These are phyloP conservation scores for Proales similis DNA, from an alignment of 1,140 invertebrate genomes.

Conservation along the genomic window DNA sequence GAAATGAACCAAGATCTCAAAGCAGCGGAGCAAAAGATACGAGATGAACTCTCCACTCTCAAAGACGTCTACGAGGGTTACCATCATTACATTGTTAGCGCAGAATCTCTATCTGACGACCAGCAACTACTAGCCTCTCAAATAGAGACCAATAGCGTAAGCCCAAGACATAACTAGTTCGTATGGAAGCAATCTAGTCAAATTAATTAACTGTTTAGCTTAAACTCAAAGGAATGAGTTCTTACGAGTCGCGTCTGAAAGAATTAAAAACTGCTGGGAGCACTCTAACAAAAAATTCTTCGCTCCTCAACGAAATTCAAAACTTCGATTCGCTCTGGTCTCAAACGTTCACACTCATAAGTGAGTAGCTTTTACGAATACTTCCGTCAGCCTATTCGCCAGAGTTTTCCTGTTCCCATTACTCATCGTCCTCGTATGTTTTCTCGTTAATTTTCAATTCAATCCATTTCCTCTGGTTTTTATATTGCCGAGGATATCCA, in stretches of 20 bases:
- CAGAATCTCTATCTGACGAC: constrained; percentile 4
- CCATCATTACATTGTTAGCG: constrained; percentile 13
- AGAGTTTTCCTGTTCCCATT: no score
- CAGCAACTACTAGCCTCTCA: constrained; percentile 3
- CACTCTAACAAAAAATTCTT: constrained; percentile 3
- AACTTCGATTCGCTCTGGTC: constrained; percentile 21
- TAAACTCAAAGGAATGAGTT: constrained; percentile 33
- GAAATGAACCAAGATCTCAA: constrained; percentile 7
- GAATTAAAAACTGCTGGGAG: constrained; percentile 2
- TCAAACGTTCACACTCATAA: constrained; percentile 24
- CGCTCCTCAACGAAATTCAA: constrained; percentile 18
- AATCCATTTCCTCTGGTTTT: no score
- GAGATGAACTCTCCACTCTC: constrained; percentile 27
- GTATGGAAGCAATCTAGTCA: background rate
- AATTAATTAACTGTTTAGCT: constrained; percentile 1
- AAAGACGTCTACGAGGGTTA: constrained; percentile 25
- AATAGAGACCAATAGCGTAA: constrained; percentile 30
- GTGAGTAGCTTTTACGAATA: no score
- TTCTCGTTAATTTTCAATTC: no score
- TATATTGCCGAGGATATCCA: no score
- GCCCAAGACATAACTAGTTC: background rate
- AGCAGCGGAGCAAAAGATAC: no score
- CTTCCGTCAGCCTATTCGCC: no score
- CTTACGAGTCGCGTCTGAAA: constrained; percentile 19
- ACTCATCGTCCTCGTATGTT: no score